Base-by-base conservation (phyloP, 2,888 invertebrate species). In the Zygogramma bicolorata region DNA sequence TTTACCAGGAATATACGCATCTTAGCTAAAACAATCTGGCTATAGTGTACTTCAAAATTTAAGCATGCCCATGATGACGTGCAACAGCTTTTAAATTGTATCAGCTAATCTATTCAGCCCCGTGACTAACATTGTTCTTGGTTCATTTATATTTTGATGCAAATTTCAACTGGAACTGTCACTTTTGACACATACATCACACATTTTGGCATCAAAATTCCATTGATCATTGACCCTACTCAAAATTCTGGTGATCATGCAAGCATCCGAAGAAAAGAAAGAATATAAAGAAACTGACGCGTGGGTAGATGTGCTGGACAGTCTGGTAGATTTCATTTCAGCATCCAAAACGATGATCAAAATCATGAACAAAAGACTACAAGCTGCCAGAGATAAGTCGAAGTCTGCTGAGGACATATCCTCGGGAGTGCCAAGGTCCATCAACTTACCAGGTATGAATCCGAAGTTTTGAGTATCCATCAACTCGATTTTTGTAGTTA, bases 291-390 rank as follows among this genome's bases (percentile, higher is more conserved):
- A 74, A 62, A 66, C 68, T 22, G 70, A 75, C 15, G 69, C 65
- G 42, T 76, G 74, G 75, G 70, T 68, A 65, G 68, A 70, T 8
- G 74, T 78, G 75, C 69, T 78, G 34, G 75, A 76, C 18, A 75
- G 74, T 57, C 61, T 78, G n/a, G 68, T 75, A 22, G 76, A 74
- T 53, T 75, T 76, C 58, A 74, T 78, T 22, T 31, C 74, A 8
- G 75, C 76, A 7, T 77, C 77, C 15, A 73, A 63, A 40, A 61
- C 67, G 3, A 75, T 74, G 73, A 42, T 77, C 7, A 34, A 69
- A 3, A 70, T 70, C 6, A 61, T 77, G 3, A 77, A 66, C 57
- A 67, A 70, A 7, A 70, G 61, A 38, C 8, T 74, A 4, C 40
- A 20, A 46, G 61, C 63, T 3, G n/a, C 42, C 2, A 69, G 70